Percentiles rank a stretch among this genome's conserved stretches.
phyloP scores from a whole-genome alignment of 2,797 vertebrate species.

The Diglossa cyanea region DNA sequence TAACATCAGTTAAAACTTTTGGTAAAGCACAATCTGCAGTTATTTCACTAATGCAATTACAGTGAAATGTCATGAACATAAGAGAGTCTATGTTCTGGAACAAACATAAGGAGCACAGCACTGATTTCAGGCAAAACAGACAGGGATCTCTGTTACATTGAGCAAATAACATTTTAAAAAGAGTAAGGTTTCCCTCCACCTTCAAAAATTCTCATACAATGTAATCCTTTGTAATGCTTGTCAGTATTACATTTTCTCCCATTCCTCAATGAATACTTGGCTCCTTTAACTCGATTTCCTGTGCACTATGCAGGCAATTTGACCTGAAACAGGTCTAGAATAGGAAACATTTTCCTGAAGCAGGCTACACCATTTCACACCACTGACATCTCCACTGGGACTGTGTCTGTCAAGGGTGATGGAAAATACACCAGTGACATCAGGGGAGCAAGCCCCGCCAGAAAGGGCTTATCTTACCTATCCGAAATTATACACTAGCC shows the following conservation, averaged over 20 bases:
- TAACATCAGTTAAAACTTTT: not conserved
- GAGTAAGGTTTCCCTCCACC: not conserved
- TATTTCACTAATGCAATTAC: not conserved
- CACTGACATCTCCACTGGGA: not conserved
- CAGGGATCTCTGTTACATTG: not conserved
- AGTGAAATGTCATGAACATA: not conserved
- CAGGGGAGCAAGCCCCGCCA: not conserved
- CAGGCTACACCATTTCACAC: not conserved
- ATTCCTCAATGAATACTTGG: not conserved
- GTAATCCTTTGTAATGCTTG: conserved; percentile 7
- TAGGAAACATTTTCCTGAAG: not conserved
- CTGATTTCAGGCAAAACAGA: not conserved
- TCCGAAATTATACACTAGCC: not conserved
- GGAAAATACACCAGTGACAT: not conserved
- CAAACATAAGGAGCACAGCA: not conserved
- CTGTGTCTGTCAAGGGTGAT: not conserved
- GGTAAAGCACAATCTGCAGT: not conserved
- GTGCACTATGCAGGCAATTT: not conserved
- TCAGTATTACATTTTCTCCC: not conserved
- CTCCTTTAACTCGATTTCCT: not conserved
- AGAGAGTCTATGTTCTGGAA: not conserved
- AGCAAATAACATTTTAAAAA: not conserved
- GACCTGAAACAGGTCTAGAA: not conserved
- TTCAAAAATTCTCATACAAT: not conserved
- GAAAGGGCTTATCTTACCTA: not conserved